These are phyloP conservation scores for Cossypha niveicapilla DNA, from an alignment of 2,797 vertebrate genomes.

Conservation along the genomic window DNA sequence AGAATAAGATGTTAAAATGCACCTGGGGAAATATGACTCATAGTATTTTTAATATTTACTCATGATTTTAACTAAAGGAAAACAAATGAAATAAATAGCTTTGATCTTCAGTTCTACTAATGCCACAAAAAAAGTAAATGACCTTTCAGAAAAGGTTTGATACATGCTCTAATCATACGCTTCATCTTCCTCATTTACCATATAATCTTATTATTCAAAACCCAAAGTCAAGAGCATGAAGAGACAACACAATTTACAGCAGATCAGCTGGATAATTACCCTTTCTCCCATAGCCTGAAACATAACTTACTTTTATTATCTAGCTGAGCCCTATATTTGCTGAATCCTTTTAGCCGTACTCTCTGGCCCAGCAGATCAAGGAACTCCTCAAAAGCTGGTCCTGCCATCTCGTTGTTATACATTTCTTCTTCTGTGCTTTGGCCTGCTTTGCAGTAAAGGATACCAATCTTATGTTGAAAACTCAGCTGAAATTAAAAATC, in stretches of 20 bases:
- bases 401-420: slow-evolving; percentile 96
- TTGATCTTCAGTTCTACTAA: not conserved
- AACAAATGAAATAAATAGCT: not conserved
- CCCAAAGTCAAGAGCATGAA: not conserved
- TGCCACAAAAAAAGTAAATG: not conserved
- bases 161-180: not conserved
- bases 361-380: slow-evolving; percentile 94
- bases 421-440: slow-evolving; percentile 98
- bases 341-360: slow-evolving; percentile 93
- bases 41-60: not conserved
- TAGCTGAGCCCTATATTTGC: slow-evolving; percentile 93
- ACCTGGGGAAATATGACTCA: not conserved
- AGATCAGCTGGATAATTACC: not conserved
- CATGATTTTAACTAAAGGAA: not conserved
- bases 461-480: slow-evolving; percentile 97
- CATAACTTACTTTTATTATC: slow-evolving; percentile 94
- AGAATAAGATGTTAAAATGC: not conserved
- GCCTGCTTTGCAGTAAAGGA: slow-evolving; percentile 94
- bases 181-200: not conserved
- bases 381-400: slow-evolving; percentile 93
- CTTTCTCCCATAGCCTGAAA: not conserved
- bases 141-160: not conserved
- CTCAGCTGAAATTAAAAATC: slow-evolving; percentile 84
- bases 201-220: not conserved
- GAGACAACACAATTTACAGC: not conserved